Evolutionary conservation across 2,113 vertebrate genomes (phyloP).

Genomic region (Oreochromis spilurus): DNA sequence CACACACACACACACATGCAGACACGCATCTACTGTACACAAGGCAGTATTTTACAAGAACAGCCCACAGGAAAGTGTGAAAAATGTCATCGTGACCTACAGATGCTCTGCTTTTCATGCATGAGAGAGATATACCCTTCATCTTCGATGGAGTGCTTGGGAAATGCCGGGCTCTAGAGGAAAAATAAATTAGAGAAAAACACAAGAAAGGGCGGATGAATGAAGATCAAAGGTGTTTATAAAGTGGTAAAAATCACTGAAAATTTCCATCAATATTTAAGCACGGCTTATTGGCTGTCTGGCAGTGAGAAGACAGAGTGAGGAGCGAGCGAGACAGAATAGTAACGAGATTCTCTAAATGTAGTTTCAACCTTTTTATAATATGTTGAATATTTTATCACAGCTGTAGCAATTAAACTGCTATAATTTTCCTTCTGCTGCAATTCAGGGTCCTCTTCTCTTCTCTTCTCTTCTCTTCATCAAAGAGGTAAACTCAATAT

Average conservation of each 20-base stretch:
- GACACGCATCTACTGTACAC: neutral
- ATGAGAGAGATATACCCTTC: neutral
- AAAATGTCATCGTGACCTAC: neutral
- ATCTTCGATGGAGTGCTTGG: neutral
- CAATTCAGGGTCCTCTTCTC: neutral
- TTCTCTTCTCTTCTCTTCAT: neutral
- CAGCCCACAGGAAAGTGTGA: neutral
- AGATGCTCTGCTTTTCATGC: neutral
- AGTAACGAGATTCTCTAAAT: neutral
- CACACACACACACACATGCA: neutral
- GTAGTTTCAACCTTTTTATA: slow-evolving; percentile 23
- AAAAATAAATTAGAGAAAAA: neutral
- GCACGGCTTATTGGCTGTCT: neutral
- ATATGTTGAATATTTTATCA: slow-evolving; percentile 36
- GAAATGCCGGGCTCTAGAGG: neutral
- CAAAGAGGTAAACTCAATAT: neutral
- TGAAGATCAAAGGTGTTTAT: neutral
- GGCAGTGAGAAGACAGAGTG: neutral
- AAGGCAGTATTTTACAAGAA: neutral
- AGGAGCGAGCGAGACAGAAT: neutral
- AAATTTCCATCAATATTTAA: slow-evolving; percentile 30
- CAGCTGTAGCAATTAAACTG: slow-evolving; percentile 5
- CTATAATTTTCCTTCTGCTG: neutral
- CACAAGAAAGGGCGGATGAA: neutral
- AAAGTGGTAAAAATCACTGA: neutral